Percentiles rank a stretch among this genome's conserved stretches.
Evolutionary conservation across 2,113 vertebrate species (phyloP).

Genomic region (Eulemur macaco): DNA sequence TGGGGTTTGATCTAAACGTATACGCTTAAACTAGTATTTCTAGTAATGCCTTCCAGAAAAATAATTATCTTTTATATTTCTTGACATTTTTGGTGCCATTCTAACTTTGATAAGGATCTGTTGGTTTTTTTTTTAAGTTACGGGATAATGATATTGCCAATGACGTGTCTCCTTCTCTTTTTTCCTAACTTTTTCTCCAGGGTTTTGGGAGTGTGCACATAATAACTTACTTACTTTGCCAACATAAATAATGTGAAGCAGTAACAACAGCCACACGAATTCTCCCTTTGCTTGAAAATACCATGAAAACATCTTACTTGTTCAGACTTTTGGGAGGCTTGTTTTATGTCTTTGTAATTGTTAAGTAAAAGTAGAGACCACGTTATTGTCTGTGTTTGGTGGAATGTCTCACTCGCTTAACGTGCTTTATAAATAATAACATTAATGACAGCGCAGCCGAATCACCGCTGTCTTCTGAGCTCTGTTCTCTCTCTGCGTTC

Average conservation of each 20-base stretch:
- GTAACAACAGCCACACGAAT: fast-evolving
- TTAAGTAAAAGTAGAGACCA: conserved; percentile 28
- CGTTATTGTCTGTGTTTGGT: conserved; percentile 15
- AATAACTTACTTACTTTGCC: not conserved
- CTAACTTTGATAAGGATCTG: not conserved
- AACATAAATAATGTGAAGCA: fast-evolving
- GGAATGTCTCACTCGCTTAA: not conserved
- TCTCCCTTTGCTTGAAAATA: not conserved
- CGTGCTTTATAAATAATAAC: conserved; percentile 45
- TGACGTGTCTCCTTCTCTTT: not conserved
- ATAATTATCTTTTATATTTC: not conserved
- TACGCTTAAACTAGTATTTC: not conserved
- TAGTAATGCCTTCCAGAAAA: not conserved
- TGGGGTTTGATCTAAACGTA: not conserved
- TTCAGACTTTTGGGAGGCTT: not conserved
- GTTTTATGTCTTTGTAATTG: not conserved
- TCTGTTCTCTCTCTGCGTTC: not conserved
- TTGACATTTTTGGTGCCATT: conserved; percentile 7
- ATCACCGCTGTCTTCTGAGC: not conserved
- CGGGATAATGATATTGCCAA: not conserved
- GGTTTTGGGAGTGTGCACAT: not conserved
- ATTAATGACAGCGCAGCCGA: not conserved
- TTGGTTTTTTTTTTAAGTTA: not conserved
- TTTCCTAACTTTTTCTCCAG: not conserved
- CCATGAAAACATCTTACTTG: not conserved